Base-by-base conservation (phyloP, 2,113 vertebrate genomes). In the Seriola aureovittata region DNA sequence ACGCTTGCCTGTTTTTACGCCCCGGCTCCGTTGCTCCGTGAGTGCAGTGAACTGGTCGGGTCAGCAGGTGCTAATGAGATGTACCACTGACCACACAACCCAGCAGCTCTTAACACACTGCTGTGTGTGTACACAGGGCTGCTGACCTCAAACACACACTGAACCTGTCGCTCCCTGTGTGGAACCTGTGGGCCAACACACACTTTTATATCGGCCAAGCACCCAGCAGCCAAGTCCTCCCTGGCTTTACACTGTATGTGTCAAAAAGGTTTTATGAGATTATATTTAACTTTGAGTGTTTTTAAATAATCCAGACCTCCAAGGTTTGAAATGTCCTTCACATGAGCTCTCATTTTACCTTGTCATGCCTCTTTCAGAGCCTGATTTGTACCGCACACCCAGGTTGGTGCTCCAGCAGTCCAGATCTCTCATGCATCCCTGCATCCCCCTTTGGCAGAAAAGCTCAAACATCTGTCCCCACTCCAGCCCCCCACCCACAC, bases 51-150 rank as follows among this genome's bases (percentile, higher is more conserved):
- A 66, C 64, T 58, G 25, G 57, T 64, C 48, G 55, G 81, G 71
- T 88, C 78, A 88, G 80, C 77, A 77, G 88, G 84, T 87, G 83
- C 88, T 85, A 89, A 85, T 90, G 84, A 88, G 67, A 88, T 82
- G 81, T 83, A 60, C 73, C 65, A 29, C 46, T 81, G 80, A 90
- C 87, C 90, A 85, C 85, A 87, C 82, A 75, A 65, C 46, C 65
- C 44, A 44, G 80, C 87, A 54, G 68, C 58, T 80, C 25, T 82
- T 80, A 71, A 87, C 83, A 86, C 69, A 69, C 19, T 17, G 19
- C 68, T 75, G 38, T 78, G 65, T 78, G 67, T 71, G 59, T 66
- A 67, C 79, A 87, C 73, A 80, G 10, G 4, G 36, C 79, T 62
- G 55, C 59, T 75, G 52, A 82, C 75, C 81, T 68, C 76, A 79